These are phyloP conservation scores for Bostrychus sinensis DNA, from an alignment of 2,113 vertebrate genomes.

Conservation along the genomic window DNA sequence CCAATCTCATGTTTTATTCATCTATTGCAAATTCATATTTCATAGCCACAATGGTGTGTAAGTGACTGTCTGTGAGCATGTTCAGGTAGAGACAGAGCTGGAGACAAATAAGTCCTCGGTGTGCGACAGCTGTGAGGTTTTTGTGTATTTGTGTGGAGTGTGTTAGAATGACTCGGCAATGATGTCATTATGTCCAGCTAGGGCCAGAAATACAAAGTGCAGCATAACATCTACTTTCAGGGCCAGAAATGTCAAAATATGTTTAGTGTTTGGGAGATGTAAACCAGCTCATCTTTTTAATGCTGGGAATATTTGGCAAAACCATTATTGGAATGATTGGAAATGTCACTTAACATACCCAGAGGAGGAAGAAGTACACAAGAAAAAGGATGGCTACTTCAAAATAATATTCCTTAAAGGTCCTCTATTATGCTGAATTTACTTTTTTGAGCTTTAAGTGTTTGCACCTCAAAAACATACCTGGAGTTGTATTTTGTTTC, in stretches of 20 bases:
- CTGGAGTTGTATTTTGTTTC: no score
- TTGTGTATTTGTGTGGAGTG: slow-evolving; percentile 1
- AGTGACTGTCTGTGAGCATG: slow-evolving; percentile 14
- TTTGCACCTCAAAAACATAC: no score
- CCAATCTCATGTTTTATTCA: slow-evolving; percentile 65
- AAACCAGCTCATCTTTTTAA: no score
- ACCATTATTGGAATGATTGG: no score
- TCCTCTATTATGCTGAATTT: no score
- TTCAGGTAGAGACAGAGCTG: slow-evolving; percentile 5
- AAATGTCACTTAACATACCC: no score
- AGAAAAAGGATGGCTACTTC: no score
- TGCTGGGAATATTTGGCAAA: no score
- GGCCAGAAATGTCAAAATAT: not conserved
- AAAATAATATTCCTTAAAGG: no score
- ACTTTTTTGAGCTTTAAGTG: no score
- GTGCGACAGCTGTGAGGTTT: not conserved
- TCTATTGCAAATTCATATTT: slow-evolving; percentile 59
- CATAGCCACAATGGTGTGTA: slow-evolving; percentile 23
- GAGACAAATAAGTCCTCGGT: not conserved
- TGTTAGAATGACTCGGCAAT: not conserved
- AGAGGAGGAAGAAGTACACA: no score
- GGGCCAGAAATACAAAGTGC: not conserved
- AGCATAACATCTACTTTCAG: not conserved
- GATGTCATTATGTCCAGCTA: not conserved
- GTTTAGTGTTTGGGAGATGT: no score